Percentiles rank a stretch among this genome's conserved stretches.
Conservation (phyloP, 1,140 invertebrate genomes). For the Coptotermes formosanus region DNA sequence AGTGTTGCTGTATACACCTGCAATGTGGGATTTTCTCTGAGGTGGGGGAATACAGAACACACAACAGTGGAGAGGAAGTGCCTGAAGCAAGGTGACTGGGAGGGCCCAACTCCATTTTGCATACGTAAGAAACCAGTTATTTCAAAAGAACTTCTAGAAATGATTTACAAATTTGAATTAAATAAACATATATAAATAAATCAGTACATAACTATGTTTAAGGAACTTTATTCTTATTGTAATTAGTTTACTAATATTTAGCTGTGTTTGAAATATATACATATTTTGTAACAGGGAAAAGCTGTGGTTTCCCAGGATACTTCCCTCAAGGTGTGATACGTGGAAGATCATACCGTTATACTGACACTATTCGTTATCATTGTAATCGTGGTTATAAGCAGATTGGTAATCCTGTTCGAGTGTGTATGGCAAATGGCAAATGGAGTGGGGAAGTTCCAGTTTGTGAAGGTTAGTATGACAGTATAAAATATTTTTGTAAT, state of each 20-base stretch:
- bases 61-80: slow-evolving; percentile 45
- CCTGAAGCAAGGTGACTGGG: slow-evolving; percentile 53
- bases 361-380: slow-evolving; percentile 52
- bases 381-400: slow-evolving; percentile 56
- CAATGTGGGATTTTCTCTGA: slow-evolving; percentile 44
- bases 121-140: slow-evolving; percentile 49
- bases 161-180: too few species aligned
- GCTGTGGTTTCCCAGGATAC: slow-evolving; percentile 59
- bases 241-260: too few species aligned
- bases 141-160: too few species aligned
- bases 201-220: too few species aligned
- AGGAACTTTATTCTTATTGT: too few species aligned
- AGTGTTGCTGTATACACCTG: slow-evolving; percentile 44
- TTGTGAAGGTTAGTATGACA: slow-evolving; percentile 48
- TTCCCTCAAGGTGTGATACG: slow-evolving; percentile 54
- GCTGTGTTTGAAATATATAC: too few species aligned
- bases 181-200: too few species aligned
- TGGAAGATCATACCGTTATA: slow-evolving; percentile 54
- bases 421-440: slow-evolving; percentile 53
- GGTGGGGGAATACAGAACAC: slow-evolving; percentile 48
- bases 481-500: neutral
- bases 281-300: slow-evolving; percentile 43
- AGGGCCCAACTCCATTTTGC: slow-evolving; percentile 50
- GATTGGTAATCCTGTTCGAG: slow-evolving; percentile 47
- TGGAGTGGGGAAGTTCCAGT: slow-evolving; percentile 52